Base-by-base conservation (phyloP, 2,888 invertebrate species). In the Steinernema hermaphroditum region DNA sequence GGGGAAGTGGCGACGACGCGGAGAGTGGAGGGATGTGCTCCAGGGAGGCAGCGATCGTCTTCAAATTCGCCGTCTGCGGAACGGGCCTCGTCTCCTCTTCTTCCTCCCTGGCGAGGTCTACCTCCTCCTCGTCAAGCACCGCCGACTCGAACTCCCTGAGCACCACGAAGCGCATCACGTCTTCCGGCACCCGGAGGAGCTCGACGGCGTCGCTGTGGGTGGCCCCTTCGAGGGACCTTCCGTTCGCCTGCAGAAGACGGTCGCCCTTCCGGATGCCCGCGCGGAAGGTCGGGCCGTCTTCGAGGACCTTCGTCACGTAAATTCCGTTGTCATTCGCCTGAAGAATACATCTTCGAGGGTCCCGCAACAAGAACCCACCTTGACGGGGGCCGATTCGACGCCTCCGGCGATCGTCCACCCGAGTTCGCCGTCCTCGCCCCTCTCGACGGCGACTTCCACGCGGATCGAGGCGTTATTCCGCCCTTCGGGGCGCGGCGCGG, bases 271-370 rank as follows among this genome's bases (percentile, higher is more conserved):
- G 62, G 32, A 62, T 34, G 27, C 62, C 62, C 27, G 62, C 62
- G 6, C 29, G 22, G 32, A 62, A 93, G 68, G 98, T 97, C 19
- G 97, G 96, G 72, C 97, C 97, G 34, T 95, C 96, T 76, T 96
- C 94, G 92, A 97, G 96, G 81, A 98, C 93, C 90, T 98, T 97
- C 69, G 98, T 98, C 85, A 98, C 95, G 89, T 96, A 98, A 87
- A 98, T 98, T 82, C 97, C 97, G 90, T 96, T 95, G 89, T 98
- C 97, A 77, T 62, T 62, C 27, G 27, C 6, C 62, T 62, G 19
- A 62, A 29, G 16, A 22, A 22, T 4, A 4, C 50, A 22, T 9
- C 24, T 12, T 37, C 4, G 12, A 12, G 12, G 4, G 6, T 37
- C 37, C 37, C 12, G 4, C 37, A 8, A 37, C 37, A 37, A 8